A percentile compares a stretch with the other conserved stretches of the same genome.
Conservation (phyloP, 2,113 vertebrate genomes). For the Pseudorectes ferrugineus region DNA sequence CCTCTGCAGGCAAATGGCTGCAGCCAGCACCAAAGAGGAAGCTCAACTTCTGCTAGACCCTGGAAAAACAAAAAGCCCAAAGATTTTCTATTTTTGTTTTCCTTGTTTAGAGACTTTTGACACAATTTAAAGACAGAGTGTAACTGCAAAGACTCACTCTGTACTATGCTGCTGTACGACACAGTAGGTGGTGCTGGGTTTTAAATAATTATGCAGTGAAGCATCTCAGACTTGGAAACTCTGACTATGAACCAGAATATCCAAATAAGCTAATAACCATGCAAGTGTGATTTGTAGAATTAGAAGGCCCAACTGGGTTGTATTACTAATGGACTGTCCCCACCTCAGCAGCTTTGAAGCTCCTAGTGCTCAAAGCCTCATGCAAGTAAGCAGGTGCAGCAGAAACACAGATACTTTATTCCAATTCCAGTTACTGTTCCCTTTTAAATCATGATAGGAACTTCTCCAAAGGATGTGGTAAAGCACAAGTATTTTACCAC, state of each 20-base stretch:
- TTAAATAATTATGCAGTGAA: neutral
- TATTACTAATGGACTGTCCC: neutral
- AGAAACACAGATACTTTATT: neutral
- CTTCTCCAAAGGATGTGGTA: neutral
- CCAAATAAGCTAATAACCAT: neutral
- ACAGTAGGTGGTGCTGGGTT: neutral
- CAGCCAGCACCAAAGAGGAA: neutral
- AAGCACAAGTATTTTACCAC: neutral
- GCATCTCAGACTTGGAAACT: constrained; percentile 12
- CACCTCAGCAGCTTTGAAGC: neutral
- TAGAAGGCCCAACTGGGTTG: neutral
- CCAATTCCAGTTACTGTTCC: neutral
- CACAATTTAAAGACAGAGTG: neutral
- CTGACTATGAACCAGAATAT: neutral
- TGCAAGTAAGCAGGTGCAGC: neutral
- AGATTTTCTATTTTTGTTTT: neutral
- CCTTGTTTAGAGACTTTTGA: neutral
- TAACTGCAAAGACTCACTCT: neutral
- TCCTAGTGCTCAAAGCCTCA: neutral
- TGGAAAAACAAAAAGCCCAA: neutral
- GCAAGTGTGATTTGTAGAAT: neutral
- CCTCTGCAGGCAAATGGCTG: neutral
- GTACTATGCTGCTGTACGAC: too few relatives aligned
- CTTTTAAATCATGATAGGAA: neutral
- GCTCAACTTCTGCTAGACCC: neutral